Conservation (phyloP, 2,888 invertebrate genomes). For the Phortica okadai region DNA sequence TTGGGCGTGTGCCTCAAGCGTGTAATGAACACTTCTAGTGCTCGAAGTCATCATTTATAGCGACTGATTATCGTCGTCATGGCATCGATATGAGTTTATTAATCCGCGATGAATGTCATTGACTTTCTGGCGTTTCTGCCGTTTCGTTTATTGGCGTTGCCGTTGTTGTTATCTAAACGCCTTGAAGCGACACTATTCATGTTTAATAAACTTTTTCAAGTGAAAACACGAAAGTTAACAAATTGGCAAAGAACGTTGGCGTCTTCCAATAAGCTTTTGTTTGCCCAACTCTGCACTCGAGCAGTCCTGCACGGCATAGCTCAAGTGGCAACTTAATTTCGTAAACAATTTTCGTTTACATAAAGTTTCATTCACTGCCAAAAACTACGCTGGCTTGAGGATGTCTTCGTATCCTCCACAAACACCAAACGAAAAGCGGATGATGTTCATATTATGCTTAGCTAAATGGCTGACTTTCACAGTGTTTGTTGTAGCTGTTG, state of each 20-base stretch:
- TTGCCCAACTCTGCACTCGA: not conserved
- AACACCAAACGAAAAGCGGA: not conserved
- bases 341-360: constrained; percentile 57
- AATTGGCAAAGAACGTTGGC: constrained; percentile 5
- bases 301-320: not conserved
- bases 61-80: constrained; percentile 26
- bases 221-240: not conserved
- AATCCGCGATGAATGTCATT: constrained; percentile 61
- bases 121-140: not conserved
- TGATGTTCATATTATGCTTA: constrained; percentile 11
- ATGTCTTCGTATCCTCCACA: not conserved
- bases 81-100: constrained; percentile 68
- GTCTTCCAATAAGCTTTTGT: not conserved
- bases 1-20: constrained; percentile 25
- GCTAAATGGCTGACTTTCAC: constrained; percentile 43
- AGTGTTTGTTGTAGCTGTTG: constrained; percentile 29
- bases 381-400: not conserved
- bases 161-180: not conserved
- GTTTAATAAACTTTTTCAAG: constrained; percentile 24
- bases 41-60: constrained; percentile 31
- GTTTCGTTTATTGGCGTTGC: not conserved
- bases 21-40: constrained; percentile 27
- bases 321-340: constrained; percentile 66
- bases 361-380: constrained; percentile 30
- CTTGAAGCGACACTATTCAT: constrained; percentile 19